Evolutionary conservation across 2,797 vertebrate genomes (phyloP).

Genomic region (Hypotaenidia philippensis): DNA sequence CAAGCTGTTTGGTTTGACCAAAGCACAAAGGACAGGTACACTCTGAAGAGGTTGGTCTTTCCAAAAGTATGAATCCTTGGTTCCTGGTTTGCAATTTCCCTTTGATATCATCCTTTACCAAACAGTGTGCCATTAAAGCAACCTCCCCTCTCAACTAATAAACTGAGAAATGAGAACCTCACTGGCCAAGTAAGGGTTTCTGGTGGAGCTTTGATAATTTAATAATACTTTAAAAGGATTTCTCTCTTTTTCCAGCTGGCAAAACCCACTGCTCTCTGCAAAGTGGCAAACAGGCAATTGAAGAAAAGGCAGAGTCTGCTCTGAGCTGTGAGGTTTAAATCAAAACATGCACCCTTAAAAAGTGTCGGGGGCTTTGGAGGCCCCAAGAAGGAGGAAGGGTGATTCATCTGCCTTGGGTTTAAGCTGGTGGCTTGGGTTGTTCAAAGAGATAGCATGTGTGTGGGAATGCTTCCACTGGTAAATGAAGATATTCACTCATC

Average conservation of each 20-base stretch:
- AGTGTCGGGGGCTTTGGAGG: not conserved
- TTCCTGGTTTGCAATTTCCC: not conserved
- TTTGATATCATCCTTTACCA: not conserved
- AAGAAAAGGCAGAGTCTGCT: not conserved
- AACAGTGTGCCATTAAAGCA: not conserved
- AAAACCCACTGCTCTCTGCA: not conserved
- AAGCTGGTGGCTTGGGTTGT: constrained; percentile 41
- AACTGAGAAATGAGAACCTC: not conserved
- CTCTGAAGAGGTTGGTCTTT: not conserved
- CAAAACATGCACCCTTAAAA: not conserved
- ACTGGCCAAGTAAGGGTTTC: not conserved
- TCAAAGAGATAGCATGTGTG: constrained; percentile 68
- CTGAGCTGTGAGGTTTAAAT: constrained; percentile 22
- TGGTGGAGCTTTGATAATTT: not conserved
- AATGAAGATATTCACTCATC: constrained; percentile 55
- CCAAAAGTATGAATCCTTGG: not conserved
- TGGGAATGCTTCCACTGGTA: constrained; percentile 58
- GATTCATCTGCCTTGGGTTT: constrained; percentile 46
- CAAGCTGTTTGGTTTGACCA: not conserved
- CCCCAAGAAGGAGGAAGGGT: not conserved
- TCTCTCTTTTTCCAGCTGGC: not conserved
- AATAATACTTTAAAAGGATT: not conserved
- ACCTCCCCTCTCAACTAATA: not conserved
- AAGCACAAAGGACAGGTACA: not conserved
- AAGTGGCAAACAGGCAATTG: not conserved